These are phyloP conservation scores for Celastrina argiolus DNA, from an alignment of 2,888 invertebrate genomes.

Conservation along the genomic window DNA sequence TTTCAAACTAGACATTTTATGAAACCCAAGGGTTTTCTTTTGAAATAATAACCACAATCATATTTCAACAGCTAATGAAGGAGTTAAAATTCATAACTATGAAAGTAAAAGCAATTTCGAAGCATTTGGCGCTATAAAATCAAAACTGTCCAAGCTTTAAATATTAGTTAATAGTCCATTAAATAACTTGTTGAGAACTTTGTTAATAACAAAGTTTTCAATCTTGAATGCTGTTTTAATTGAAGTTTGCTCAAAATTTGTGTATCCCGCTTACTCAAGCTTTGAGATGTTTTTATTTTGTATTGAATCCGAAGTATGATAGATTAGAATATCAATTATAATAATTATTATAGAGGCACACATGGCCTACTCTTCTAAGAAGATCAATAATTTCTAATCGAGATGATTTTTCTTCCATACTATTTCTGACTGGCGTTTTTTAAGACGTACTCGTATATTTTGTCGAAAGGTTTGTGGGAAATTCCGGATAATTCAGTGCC, in stretches of 20 bases:
- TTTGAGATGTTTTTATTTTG: not conserved
- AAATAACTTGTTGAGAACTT: slow-evolving; percentile 33
- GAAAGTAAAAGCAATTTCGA: not conserved
- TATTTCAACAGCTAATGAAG: not conserved
- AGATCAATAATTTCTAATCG: too few species aligned
- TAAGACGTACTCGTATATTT: too few species aligned
- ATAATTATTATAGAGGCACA: too few species aligned
- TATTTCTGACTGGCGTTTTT: too few species aligned
- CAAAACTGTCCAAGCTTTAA: slow-evolving; percentile 35
- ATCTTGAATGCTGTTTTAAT: slow-evolving; percentile 3
- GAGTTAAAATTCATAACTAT: not conserved
- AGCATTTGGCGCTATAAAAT: slow-evolving; percentile 8
- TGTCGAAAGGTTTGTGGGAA: too few species aligned
- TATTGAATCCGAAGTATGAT: too few species aligned
- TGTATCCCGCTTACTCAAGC: not conserved
- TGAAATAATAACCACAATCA: not conserved
- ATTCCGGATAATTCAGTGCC: too few species aligned
- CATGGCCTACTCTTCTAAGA: too few species aligned
- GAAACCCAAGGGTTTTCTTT: not conserved
- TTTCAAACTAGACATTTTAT: not conserved
- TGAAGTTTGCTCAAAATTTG: slow-evolving; percentile 6
- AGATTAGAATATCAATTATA: too few species aligned
- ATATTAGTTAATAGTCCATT: slow-evolving; percentile 36
- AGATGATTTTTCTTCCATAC: too few species aligned
- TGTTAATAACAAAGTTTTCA: slow-evolving; percentile 11